Evolutionary conservation across 2,113 vertebrate genomes (phyloP).

Genomic region (Micromys minutus): DNA sequence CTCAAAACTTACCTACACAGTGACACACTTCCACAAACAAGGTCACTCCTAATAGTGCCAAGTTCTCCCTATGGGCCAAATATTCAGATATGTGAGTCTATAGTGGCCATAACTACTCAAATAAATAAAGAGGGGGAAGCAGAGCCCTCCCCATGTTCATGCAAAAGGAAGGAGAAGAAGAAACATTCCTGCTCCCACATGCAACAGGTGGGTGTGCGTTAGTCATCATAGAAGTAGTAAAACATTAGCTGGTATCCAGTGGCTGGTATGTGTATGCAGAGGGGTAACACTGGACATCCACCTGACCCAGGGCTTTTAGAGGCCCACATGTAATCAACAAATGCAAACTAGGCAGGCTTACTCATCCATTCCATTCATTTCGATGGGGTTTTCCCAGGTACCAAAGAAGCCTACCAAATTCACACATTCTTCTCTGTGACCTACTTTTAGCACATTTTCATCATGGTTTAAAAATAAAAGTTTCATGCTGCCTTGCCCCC

Average conservation of each 20-base stretch:
- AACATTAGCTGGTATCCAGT: accelerated
- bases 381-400: background rate
- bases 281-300: accelerated
- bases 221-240: background rate
- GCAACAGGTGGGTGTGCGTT: background rate
- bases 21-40: no score
- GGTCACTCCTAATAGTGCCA: no score
- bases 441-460: slow-evolving; percentile 55
- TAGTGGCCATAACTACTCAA: no score
- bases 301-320: background rate
- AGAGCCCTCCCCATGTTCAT: accelerated
- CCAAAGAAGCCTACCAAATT: slow-evolving; percentile 9
- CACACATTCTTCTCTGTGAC: background rate
- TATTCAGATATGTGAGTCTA: no score
- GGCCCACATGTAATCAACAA: background rate
- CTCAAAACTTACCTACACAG: no score
- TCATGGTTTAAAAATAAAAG: slow-evolving; percentile 45
- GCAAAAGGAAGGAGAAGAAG: background rate
- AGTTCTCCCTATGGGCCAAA: no score
- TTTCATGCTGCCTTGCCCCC: background rate
- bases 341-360: background rate
- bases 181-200: accelerated
- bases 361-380: background rate
- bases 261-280: no score
- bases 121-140: no score